phyloP scores from a whole-genome alignment of 2,888 invertebrate genomes.

The Steinernema scapterisci region DNA sequence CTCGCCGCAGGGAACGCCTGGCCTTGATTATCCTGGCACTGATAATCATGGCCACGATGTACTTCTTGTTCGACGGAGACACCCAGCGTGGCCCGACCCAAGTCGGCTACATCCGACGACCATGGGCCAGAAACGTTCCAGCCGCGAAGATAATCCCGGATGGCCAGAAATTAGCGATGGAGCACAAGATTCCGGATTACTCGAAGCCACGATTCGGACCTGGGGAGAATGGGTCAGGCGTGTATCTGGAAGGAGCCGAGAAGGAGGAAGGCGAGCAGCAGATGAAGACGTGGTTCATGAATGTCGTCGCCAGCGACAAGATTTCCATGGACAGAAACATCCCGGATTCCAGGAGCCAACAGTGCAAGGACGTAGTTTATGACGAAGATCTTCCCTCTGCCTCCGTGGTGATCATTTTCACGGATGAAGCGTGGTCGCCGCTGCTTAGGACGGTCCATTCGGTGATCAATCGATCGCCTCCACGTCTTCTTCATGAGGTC shows the following conservation, averaged over 20 bases:
- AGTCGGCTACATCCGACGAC: not conserved
- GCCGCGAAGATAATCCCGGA: not conserved
- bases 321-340: constrained; percentile 70
- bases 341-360: constrained; percentile 68
- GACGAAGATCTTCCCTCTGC: constrained; percentile 69
- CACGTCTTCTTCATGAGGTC: constrained; percentile 81
- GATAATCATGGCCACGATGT: not conserved
- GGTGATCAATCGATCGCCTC: constrained; percentile 80
- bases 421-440: constrained; percentile 84
- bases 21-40: not conserved
- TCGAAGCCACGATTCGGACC: constrained; percentile 41
- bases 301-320: constrained; percentile 69
- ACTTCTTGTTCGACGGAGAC: not conserved
- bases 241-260: constrained; percentile 45
- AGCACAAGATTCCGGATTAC: constrained; percentile 43
- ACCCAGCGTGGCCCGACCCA: not conserved
- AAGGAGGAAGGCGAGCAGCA: constrained; percentile 42
- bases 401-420: constrained; percentile 79
- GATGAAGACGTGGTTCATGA: constrained; percentile 65
- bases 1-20: not conserved
- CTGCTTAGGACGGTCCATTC: constrained; percentile 75
- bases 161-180: not conserved
- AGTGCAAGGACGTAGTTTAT: constrained; percentile 73
- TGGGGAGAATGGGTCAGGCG: constrained; percentile 55
- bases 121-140: not conserved